Base-by-base conservation (phyloP, 1,140 invertebrate genomes). In the Charaxes varanes region DNA sequence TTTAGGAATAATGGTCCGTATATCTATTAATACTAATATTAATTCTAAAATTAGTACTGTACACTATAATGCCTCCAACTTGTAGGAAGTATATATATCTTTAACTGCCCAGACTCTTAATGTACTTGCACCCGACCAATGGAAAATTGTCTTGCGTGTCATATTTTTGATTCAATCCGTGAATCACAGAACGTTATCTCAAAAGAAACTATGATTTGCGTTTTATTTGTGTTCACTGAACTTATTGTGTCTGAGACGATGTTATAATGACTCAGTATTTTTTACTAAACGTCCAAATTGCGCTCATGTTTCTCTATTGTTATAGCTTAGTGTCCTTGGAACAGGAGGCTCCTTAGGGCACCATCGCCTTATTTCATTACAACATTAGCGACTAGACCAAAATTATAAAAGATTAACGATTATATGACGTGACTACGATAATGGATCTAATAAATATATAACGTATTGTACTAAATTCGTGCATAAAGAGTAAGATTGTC, bases 261-360 rank as follows among this genome's bases (percentile, higher is more conserved):
- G 46, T 62, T 62, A 51, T 60, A 53, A 61, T 71, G 62, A 74
- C 50, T 68, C 62, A 68, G 26, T 41, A 35, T 50, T 65, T 68
- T 67, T 61, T 62, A 28, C 26, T 22, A 34, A 60, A 47, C 40
- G 31, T 43, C 31, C 41, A 41, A 45, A 35, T 45, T 56, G 28
- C 16, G 27, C 28, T 46, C 30, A 26, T 46, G 36, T 42, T 47
- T 46, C 30, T 38, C 17, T 27, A 53, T 50, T 55, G 33, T 57
- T 54, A 24, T 38, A 46, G 38, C 23, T 33, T 52, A 45, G 53
- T 52, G 48, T 49, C 44, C 23, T 53, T 42, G 31, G 48, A 46
- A 53, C 42, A 37, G 35, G 19, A 38, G 36, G 23, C 18, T 44
- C 26, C 4, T 31, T 17, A 16, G 2, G 19, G 8, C 12, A 8